A percentile compares a stretch with the other conserved stretches of the same genome.
These are phyloP conservation scores for Paraescarpia echinospica DNA, from an alignment of 1,140 invertebrate genomes.

Conservation along the genomic window DNA sequence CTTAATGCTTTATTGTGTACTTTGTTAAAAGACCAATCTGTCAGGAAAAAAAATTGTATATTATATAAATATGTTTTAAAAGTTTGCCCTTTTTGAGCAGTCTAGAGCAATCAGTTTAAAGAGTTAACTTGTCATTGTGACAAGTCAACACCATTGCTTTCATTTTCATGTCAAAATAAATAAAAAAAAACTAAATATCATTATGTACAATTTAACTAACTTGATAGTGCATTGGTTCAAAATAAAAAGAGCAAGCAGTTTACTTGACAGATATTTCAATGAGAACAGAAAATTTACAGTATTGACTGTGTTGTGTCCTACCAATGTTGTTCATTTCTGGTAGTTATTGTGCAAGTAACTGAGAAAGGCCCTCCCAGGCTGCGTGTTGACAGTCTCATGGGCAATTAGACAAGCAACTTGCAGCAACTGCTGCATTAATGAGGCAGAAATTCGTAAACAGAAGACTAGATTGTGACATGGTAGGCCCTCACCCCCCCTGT, in stretches of 20 bases:
- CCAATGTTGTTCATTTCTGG: not conserved
- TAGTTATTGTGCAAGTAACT: not conserved
- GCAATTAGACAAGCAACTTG: not conserved
- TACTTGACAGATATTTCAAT: not conserved
- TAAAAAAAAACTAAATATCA: not conserved
- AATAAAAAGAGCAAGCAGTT: not conserved
- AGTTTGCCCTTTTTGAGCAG: too few species aligned
- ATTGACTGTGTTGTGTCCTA: not conserved
- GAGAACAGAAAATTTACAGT: not conserved
- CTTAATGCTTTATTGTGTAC: too few species aligned
- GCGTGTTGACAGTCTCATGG: not conserved
- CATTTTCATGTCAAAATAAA: not conserved
- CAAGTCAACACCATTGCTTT: not conserved
- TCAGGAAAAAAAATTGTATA: too few species aligned
- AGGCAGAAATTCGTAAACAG: not conserved
- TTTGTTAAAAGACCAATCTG: too few species aligned
- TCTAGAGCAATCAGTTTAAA: not conserved
- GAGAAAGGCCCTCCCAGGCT: not conserved
- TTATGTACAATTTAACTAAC: not conserved
- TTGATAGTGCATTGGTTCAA: not conserved
- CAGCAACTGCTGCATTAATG: not conserved
- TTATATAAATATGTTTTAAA: too few species aligned
- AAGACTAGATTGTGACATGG: not conserved
- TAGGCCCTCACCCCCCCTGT: not conserved
- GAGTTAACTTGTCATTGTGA: not conserved